Percentiles rank a stretch among this genome's conserved stretches.
Conservation (phyloP, 2,888 invertebrate genomes). For the Perizoma affinitatum region DNA sequence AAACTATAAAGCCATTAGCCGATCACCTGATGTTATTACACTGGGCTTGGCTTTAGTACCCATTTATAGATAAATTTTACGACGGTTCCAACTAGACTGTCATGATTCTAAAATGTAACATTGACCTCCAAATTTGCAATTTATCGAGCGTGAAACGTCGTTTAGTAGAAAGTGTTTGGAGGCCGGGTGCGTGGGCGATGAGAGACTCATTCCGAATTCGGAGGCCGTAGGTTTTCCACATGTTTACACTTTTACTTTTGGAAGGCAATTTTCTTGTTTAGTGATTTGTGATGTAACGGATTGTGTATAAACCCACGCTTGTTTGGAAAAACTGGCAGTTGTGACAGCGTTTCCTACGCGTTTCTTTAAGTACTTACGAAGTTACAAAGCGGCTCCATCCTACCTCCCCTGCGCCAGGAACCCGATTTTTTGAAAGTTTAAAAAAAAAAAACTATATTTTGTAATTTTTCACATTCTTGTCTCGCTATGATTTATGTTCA, state of each 20-base stretch:
- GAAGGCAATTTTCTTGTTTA: constrained; percentile 40
- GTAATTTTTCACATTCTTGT: too few species aligned
- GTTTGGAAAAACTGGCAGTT: constrained; percentile 1
- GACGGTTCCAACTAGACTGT: constrained; percentile 23
- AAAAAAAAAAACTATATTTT: too few species aligned
- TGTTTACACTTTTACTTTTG: constrained; percentile 73
- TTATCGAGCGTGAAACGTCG: too few species aligned
- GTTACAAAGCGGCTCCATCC: too few species aligned
- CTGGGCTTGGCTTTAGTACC: constrained; percentile 9
- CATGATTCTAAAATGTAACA: constrained; percentile 33
- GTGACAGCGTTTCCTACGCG: constrained; percentile 9
- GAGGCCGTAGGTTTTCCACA: constrained; percentile 42
- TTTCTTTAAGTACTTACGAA: too few species aligned
- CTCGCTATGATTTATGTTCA: too few species aligned
- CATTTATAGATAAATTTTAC: constrained; percentile 19
- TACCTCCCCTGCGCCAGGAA: too few species aligned
- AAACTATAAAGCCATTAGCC: constrained; percentile 10
- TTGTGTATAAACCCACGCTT: constrained; percentile 30
- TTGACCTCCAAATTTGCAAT: constrained; percentile 37
- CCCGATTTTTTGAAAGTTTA: too few species aligned
- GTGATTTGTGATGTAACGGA: constrained; percentile 26
- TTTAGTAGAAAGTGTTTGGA: constrained; percentile 37
- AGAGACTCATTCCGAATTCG: constrained; percentile 44
- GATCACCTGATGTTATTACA: constrained; percentile 13
- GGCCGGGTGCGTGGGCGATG: constrained; percentile 43